A percentile compares a stretch with the other conserved stretches of the same genome.
Evolutionary conservation across 2,113 vertebrate species (phyloP).

Genomic region (Balaeniceps rex): DNA sequence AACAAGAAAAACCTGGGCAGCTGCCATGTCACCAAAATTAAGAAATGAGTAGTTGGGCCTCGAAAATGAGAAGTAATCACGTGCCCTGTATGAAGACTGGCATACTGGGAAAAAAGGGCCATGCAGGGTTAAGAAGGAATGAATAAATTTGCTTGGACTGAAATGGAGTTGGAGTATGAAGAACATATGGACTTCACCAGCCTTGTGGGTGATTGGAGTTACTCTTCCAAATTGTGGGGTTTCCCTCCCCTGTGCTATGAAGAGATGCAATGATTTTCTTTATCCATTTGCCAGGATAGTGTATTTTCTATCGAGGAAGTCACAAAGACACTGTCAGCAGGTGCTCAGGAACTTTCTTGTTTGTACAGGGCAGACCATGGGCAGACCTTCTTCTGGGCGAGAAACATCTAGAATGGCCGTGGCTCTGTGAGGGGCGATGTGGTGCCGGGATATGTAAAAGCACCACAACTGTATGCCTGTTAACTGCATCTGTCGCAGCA

Average conservation of each 20-base stretch:
- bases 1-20: conserved; percentile 54
- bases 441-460: not conserved
- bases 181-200: not conserved
- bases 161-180: not conserved
- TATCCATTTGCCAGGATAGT: not conserved
- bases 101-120: not conserved
- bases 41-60: conserved; percentile 21
- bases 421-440: not conserved
- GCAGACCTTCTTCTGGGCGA: not conserved
- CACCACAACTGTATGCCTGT: not conserved
- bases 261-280: not conserved
- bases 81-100: not conserved
- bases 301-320: not conserved
- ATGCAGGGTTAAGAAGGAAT: not conserved
- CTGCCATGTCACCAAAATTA: conserved; percentile 26
- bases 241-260: not conserved
- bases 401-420: not conserved
- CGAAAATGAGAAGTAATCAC: conserved; percentile 31
- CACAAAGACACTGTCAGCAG: not conserved
- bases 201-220: not conserved
- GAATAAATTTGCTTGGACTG: not conserved
- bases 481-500: not conserved
- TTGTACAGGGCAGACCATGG: not conserved
- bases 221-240: not conserved
- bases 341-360: not conserved